These are phyloP conservation scores for Papilio dardanus DNA, from an alignment of 1,140 invertebrate species.

Conservation along the genomic window DNA sequence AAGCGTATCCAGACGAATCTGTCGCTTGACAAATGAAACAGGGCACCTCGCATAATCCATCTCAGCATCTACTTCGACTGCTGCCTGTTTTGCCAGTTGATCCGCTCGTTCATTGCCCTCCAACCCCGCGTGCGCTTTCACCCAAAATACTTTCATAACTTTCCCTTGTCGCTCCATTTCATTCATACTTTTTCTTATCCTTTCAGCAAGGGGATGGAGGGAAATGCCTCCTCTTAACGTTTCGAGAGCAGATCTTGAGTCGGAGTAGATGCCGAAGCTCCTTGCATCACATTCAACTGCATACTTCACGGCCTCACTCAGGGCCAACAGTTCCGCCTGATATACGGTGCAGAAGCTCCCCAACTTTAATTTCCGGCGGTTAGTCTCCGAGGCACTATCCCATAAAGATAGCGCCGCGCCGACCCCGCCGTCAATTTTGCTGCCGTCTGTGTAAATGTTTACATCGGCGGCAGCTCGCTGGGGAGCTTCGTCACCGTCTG, in stretches of 20 bases:
- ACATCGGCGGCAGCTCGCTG: neutral
- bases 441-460: conserved; percentile 1
- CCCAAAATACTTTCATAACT: too few species aligned
- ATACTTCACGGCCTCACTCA: neutral
- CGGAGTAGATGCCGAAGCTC: neutral
- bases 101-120: too few species aligned
- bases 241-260: conserved; percentile 15
- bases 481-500: neutral
- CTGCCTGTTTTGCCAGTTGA: too few species aligned
- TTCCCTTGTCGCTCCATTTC: neutral
- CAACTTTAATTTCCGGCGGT: neutral
- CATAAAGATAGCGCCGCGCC: neutral
- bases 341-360: conserved; percentile 8
- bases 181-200: neutral
- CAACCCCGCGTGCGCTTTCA: too few species aligned
- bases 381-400: neutral
- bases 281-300: neutral
- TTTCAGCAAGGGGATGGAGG: neutral
- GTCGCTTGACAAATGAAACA: too few species aligned
- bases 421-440: conserved; percentile 12
- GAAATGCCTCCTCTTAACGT: neutral
- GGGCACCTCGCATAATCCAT: too few species aligned
- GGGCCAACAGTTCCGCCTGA: neutral
- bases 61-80: too few species aligned
- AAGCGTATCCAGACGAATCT: too few species aligned